Evolutionary conservation across 1,140 invertebrate genomes (phyloP).

Genomic region (Brachionus manjavacas): DNA sequence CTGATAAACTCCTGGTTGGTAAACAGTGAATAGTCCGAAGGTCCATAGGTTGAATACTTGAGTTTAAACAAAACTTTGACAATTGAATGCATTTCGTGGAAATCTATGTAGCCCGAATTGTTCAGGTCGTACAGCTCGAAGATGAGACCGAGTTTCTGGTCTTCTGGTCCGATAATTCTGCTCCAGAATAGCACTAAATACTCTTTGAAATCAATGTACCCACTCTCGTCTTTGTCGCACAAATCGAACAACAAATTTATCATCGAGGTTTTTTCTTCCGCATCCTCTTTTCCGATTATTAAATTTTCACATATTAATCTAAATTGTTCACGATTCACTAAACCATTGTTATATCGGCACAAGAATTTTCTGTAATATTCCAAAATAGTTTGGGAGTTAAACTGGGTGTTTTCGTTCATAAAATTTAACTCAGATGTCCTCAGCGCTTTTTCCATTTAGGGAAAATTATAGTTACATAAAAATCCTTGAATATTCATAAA

Average conservation of each 20-base stretch:
- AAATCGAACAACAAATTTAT: conserved; percentile 29
- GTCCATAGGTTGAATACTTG: neutral
- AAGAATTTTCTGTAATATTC: conserved; percentile 36
- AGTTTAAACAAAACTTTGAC: conserved; percentile 35
- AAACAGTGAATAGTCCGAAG: neutral
- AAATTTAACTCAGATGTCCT: neutral
- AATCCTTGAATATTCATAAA: neutral
- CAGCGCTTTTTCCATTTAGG: neutral
- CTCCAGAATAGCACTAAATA: conserved; percentile 29
- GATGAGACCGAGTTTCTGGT: neutral
- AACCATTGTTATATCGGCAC: neutral
- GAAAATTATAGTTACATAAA: neutral
- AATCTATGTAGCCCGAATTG: conserved; percentile 24
- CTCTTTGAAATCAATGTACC: conserved; percentile 36
- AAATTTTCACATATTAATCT: neutral
- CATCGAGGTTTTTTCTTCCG: conserved; percentile 1
- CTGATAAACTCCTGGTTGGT: neutral
- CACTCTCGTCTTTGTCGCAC: conserved; percentile 28
- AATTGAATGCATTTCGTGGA: conserved; percentile 34
- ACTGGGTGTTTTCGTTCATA: neutral
- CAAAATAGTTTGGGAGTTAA: neutral
- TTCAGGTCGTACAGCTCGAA: conserved; percentile 29
- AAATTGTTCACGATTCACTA: neutral
- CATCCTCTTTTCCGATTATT: neutral
- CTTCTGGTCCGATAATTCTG: neutral